Evolutionary conservation across 1,140 invertebrate genomes (phyloP).

Genomic region (Heliothis subflexa): DNA sequence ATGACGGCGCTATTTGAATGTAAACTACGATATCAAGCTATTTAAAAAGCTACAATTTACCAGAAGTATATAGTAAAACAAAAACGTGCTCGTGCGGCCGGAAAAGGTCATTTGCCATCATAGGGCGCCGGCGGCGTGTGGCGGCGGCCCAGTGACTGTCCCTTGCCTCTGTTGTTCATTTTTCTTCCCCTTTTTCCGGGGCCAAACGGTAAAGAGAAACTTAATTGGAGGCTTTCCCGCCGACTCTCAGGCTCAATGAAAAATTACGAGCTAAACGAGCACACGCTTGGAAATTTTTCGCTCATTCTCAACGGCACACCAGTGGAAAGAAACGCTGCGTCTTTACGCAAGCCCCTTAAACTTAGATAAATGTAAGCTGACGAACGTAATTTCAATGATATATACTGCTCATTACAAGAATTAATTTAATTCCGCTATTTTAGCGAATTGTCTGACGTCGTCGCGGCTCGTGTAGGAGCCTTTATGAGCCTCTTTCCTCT

Average conservation of each 20-base stretch:
- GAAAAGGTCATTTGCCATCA: slow-evolving; percentile 58
- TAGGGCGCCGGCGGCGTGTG: slow-evolving; percentile 48
- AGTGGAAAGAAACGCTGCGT: slow-evolving; percentile 71
- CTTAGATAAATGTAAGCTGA: slow-evolving; percentile 66
- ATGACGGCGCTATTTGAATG: slow-evolving; percentile 34
- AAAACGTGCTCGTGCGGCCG: slow-evolving; percentile 38
- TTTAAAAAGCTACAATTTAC: slow-evolving; percentile 42
- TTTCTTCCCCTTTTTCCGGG: slow-evolving; percentile 75
- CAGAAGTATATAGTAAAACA: slow-evolving; percentile 47
- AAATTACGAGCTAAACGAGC: slow-evolving; percentile 84
- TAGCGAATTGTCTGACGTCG: slow-evolving; percentile 49
- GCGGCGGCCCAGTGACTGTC: slow-evolving; percentile 58
- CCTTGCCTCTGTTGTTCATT: slow-evolving; percentile 72
- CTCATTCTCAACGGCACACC: slow-evolving; percentile 68
- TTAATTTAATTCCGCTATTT: slow-evolving; percentile 64
- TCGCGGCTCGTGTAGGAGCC: slow-evolving; percentile 33
- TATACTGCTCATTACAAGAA: slow-evolving; percentile 66
- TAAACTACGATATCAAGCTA: slow-evolving; percentile 37
- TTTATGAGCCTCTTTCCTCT: slow-evolving; percentile 20
- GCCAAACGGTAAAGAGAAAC: slow-evolving; percentile 83
- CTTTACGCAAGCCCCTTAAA: slow-evolving; percentile 65
- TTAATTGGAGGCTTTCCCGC: slow-evolving; percentile 83
- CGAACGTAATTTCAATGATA: slow-evolving; percentile 65
- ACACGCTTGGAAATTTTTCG: slow-evolving; percentile 76
- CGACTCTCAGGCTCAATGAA: slow-evolving; percentile 84